phyloP scores from a whole-genome alignment of 2,888 invertebrate species.

The Diaprepes abbreviatus region DNA sequence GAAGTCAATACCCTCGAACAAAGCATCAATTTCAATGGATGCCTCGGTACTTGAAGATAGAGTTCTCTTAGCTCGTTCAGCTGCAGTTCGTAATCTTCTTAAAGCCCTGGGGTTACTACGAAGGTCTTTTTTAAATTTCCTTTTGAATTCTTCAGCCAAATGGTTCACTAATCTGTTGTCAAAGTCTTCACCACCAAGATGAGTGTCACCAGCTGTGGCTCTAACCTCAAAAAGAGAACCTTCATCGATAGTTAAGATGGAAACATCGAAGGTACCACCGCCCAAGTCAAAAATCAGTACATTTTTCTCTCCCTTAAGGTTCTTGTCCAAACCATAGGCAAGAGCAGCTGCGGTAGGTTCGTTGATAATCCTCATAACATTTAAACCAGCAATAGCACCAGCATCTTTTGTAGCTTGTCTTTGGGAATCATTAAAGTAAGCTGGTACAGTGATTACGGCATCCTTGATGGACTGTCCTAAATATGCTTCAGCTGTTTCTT shows the following conservation, averaged over 20 bases:
- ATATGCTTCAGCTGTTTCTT: conserved; percentile 59
- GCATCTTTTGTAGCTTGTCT: conserved; percentile 86
- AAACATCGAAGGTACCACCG: conserved; percentile 84
- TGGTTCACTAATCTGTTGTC: conserved; percentile 72
- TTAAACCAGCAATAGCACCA: conserved; percentile 74
- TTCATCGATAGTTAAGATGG: conserved; percentile 76
- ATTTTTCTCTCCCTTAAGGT: conserved; percentile 56
- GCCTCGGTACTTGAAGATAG: conserved; percentile 84
- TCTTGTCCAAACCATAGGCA: conserved; percentile 58
- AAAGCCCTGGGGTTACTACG: conserved; percentile 73
- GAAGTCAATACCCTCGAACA: conserved; percentile 81
- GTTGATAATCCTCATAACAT: conserved; percentile 86
- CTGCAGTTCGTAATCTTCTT: conserved; percentile 80
- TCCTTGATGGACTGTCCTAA: conserved; percentile 75
- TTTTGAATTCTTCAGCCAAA: conserved; percentile 77
- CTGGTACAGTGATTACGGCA: conserved; percentile 58
- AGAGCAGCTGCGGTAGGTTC: conserved; percentile 71
- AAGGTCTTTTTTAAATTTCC: conserved; percentile 81
- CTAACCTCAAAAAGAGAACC: conserved; percentile 84
- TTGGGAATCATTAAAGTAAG: conserved; percentile 75
- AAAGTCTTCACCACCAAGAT: conserved; percentile 83
- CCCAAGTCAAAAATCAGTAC: conserved; percentile 79
- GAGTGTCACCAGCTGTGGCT: conserved; percentile 88
- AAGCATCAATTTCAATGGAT: conserved; percentile 80
- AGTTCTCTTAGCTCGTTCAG: conserved; percentile 83